These are phyloP conservation scores for Ecdyonurus torrentis DNA, from an alignment of 2,888 invertebrate species.

Conservation along the genomic window DNA sequence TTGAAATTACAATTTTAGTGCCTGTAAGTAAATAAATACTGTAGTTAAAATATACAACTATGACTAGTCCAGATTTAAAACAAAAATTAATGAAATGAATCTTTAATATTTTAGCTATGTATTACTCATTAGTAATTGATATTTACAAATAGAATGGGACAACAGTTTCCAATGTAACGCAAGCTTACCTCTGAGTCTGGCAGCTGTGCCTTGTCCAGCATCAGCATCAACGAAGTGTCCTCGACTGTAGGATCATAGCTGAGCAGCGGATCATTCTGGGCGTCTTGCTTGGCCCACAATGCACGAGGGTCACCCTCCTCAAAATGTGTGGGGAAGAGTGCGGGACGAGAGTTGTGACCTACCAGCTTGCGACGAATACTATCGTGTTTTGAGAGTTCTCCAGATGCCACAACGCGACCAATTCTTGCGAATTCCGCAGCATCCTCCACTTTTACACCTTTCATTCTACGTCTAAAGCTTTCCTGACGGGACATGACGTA, in stretches of 20 bases:
- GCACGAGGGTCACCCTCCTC: neutral
- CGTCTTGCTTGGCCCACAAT: neutral
- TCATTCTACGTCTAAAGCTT: conserved; percentile 19
- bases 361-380: conserved; percentile 16
- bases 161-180: too few species aligned
- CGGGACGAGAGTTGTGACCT: conserved; percentile 4
- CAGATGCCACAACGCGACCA: conserved; percentile 16
- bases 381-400: conserved; percentile 16
- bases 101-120: too few species aligned
- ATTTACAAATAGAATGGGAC: too few species aligned
- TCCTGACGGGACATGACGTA: conserved; percentile 20
- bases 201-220: neutral
- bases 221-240: neutral
- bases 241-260: neutral
- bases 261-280: neutral
- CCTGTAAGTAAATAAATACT: too few species aligned
- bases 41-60: too few species aligned
- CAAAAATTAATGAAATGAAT: too few species aligned
- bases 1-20: too few species aligned
- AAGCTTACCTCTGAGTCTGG: neutral
- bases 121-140: too few species aligned
- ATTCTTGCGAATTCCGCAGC: conserved; percentile 16
- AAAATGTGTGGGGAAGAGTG: neutral
- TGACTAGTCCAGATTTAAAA: too few species aligned
- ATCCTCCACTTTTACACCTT: conserved; percentile 11